Evolutionary conservation across 2,113 vertebrate genomes (phyloP).

Genomic region (Todiramphus chloris): DNA sequence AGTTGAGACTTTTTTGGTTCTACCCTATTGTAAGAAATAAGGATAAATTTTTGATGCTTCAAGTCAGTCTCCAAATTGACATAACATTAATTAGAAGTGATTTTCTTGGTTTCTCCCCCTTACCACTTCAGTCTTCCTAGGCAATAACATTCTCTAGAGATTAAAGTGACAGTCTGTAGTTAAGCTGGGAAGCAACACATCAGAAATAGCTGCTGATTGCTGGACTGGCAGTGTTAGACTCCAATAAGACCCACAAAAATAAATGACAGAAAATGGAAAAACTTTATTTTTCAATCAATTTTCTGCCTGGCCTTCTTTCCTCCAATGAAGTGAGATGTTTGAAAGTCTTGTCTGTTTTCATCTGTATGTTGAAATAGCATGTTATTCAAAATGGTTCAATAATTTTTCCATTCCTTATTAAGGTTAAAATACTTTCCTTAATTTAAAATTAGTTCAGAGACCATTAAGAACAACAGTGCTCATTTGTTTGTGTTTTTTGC

Average conservation of each 20-base stretch:
- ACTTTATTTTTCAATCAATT: neutral
- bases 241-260: neutral
- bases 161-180: slow-evolving; percentile 39
- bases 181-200: neutral
- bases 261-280: neutral
- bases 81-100: slow-evolving; percentile 58
- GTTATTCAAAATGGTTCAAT: neutral
- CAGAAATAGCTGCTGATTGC: slow-evolving; percentile 30
- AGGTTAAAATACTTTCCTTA: neutral
- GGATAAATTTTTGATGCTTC: slow-evolving; percentile 13
- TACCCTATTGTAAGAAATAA: neutral
- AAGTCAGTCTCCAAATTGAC: slow-evolving; percentile 38
- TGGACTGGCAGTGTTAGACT: neutral
- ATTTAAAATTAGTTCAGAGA: neutral
- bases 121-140: neutral
- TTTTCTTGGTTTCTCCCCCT: slow-evolving; percentile 16
- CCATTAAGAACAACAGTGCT: neutral
- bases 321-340: neutral
- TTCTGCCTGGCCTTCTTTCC: neutral
- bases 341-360: neutral
- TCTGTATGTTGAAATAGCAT: neutral
- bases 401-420: neutral
- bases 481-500: neutral
- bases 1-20: neutral
- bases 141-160: slow-evolving; percentile 12